A percentile compares a stretch with the other conserved stretches of the same genome.
phyloP scores from a whole-genome alignment of 2,888 invertebrate genomes.

The Eulithis prunata region DNA sequence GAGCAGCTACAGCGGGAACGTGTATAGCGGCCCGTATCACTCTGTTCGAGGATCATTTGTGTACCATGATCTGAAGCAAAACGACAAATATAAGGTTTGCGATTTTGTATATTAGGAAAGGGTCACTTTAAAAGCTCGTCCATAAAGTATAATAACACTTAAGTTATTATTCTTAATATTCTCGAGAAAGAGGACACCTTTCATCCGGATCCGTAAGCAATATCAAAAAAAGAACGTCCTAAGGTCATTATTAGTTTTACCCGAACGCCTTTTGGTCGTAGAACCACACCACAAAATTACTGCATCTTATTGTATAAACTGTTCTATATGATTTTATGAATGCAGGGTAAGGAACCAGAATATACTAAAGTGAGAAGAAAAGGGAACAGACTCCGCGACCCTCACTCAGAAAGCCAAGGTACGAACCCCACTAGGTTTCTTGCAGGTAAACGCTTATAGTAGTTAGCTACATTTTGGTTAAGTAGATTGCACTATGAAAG shows the following conservation, averaged over 20 bases:
- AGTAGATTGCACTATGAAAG: conserved; percentile 78
- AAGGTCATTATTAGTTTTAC: conserved; percentile 2
- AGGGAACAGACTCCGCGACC: conserved; percentile 90
- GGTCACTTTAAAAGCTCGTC: too few species aligned
- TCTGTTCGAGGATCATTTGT: conserved; percentile 94
- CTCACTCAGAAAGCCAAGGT: conserved; percentile 94
- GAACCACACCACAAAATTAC: neutral
- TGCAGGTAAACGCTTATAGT: conserved; percentile 64
- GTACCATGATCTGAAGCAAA: conserved; percentile 94
- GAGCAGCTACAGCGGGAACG: conserved; percentile 95
- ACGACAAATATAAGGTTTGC: conserved; percentile 90
- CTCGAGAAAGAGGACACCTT: too few species aligned
- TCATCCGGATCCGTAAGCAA: too few species aligned
- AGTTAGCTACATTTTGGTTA: conserved; percentile 79
- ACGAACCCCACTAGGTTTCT: conserved; percentile 42
- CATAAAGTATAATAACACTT: too few species aligned
- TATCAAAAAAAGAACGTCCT: neutral
- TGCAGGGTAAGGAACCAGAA: conserved; percentile 91
- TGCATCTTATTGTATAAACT: neutral
- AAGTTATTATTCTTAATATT: too few species aligned
- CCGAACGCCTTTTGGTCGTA: conserved; percentile 9
- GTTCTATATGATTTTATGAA: conserved; percentile 1
- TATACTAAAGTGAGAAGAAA: conserved; percentile 93
- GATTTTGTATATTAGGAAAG: too few species aligned
- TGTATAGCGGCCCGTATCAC: conserved; percentile 94